Conservation (phyloP, 2,888 invertebrate genomes). For the Epinotia demarniana region DNA sequence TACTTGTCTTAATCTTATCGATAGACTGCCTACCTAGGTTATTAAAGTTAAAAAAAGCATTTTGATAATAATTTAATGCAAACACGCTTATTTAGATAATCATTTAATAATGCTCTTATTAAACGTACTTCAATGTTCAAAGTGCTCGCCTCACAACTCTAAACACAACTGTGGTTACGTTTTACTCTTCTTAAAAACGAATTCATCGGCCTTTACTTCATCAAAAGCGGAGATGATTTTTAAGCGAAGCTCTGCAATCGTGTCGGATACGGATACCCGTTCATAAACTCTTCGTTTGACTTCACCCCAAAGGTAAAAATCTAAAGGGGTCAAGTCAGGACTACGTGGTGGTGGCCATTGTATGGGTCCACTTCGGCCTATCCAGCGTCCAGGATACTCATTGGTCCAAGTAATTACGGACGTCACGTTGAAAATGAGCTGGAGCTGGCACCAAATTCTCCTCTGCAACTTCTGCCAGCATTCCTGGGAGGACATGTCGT, state of each 20-base stretch:
- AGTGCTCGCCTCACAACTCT: constrained; percentile 3
- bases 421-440: constrained; percentile 11
- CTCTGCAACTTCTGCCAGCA: no score
- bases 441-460: no score
- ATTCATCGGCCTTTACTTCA: constrained; percentile 10
- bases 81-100: no score
- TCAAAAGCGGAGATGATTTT: constrained; percentile 11
- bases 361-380: neutral
- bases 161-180: neutral
- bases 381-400: constrained; percentile 6
- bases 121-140: constrained; percentile 12
- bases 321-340: neutral
- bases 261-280: constrained; percentile 3
- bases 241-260: neutral
- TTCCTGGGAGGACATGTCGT: no score
- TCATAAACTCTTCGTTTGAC: constrained; percentile 9
- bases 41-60: no score
- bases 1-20: no score
- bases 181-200: neutral
- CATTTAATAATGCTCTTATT: no score
- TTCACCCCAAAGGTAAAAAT: constrained; percentile 9
- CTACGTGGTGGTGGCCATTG: constrained; percentile 16
- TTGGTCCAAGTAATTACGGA: constrained; percentile 8
- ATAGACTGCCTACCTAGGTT: no score
- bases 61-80: no score